Base-by-base conservation (phyloP, 64 coral and sea anemone species). In the Catalaphyllia jardinei region DNA sequence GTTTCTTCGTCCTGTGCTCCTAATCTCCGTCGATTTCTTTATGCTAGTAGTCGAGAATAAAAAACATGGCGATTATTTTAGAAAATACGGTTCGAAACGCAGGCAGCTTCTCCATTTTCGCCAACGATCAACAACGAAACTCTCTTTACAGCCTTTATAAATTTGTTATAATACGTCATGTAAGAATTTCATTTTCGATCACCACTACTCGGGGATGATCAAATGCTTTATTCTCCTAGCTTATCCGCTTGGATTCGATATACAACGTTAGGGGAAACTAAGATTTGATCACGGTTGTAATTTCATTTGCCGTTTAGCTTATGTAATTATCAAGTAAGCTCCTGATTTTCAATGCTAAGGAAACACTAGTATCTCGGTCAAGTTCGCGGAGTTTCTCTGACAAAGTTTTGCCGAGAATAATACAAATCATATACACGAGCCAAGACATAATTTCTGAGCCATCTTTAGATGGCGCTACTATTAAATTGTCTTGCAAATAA, bases 401-500 rank as follows among this genome's bases (percentile, higher is more conserved):
- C 6, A 19, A 6, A 24, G 42, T 38, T 24, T 22, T 22, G 17
- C 39, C 74, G 20, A 76, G 38, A 76, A 76, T 29, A 72, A 29
- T 46, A 76, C 31, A 71, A 67, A 84, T 71, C 81, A 84, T 84
- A 84, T 63, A 67, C 81, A 84, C 39, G 62, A 50, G 62, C 35
- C n/a, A 64, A 83, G 81, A 84, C 81, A 50, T 71, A 16, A 24
- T 25, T 67, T 84, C 20, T 38, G 11, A 35, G 27, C 76, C 76
- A 78, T 78, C 76, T 78, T 78, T 10, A 78, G 8, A 78, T 15
- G 51, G 22, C 35, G 65, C 35, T 84, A 42, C 33, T 49, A 78
- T 64, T 55, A 18, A 42, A 82, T 42, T 84, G 81, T 64, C 81
- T 84, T 50, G 19, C 81, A 84, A 84, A 84, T 84, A 84, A 84